A percentile compares a stretch with the other conserved stretches of the same genome.
phyloP scores from a whole-genome alignment of 2,888 invertebrate genomes.

The Alsophila aescularia region DNA sequence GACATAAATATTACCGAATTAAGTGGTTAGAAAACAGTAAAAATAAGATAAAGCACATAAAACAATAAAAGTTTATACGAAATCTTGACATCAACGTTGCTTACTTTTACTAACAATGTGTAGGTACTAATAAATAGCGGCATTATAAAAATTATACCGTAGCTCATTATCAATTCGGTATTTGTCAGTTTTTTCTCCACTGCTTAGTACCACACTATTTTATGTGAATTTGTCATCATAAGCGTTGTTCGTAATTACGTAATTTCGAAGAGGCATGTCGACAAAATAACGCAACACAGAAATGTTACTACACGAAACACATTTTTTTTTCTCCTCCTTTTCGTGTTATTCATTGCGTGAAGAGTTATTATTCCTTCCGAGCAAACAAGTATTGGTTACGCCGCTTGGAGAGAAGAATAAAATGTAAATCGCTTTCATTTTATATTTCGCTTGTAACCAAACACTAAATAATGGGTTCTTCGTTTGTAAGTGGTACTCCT shows the following conservation, averaged over 20 bases:
- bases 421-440: not conserved
- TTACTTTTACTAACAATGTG: too few relatives aligned
- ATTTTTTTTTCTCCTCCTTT: conserved; percentile 44
- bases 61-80: too few relatives aligned
- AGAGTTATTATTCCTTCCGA: conserved; percentile 54
- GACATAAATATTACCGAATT: too few relatives aligned
- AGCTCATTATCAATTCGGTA: too few relatives aligned
- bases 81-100: too few relatives aligned
- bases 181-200: too few relatives aligned
- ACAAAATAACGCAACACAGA: conserved; percentile 45
- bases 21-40: too few relatives aligned
- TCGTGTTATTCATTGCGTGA: conserved; percentile 49
- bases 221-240: conserved; percentile 18
- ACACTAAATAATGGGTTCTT: not conserved
- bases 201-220: not conserved
- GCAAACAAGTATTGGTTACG: conserved; percentile 42
- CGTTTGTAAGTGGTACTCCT: too few relatives aligned
- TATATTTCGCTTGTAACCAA: conserved; percentile 5
- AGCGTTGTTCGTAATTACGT: conserved; percentile 49
- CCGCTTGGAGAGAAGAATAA: not conserved
- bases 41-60: too few relatives aligned
- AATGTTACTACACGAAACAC: conserved; percentile 52
- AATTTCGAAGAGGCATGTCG: conserved; percentile 56
- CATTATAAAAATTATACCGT: too few relatives aligned
- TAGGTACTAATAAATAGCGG: too few relatives aligned